Conservation (phyloP, 2,113 vertebrate species). For the Macquaria ambigua region DNA sequence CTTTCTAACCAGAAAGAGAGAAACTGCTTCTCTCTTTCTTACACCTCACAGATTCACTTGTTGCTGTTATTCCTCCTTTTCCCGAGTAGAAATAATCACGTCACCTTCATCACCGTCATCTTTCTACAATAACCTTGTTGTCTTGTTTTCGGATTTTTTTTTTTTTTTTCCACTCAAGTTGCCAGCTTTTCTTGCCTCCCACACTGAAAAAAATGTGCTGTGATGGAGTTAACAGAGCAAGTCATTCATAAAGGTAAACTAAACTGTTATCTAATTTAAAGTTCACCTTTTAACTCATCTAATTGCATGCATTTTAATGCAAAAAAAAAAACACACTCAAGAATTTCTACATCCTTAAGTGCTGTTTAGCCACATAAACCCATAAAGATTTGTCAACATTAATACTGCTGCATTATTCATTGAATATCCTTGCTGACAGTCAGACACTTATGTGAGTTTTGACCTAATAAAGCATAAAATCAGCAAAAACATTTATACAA, state of each 20-base stretch:
- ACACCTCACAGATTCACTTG: not conserved
- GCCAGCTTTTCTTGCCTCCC: not conserved
- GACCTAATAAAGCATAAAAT: no score
- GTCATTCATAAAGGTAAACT: not conserved
- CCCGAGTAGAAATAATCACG: not conserved
- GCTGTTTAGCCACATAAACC: not conserved
- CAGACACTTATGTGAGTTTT: not conserved
- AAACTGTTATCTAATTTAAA: not conserved
- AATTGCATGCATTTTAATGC: no score
- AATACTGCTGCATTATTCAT: not conserved
- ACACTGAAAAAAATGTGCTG: not conserved
- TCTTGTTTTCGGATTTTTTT: not conserved
- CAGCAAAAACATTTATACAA: not conserved
- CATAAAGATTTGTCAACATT: not conserved
- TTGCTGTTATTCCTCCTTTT: not conserved
- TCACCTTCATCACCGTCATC: no score
- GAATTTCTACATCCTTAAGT: not conserved
- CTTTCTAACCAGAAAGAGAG: not conserved
- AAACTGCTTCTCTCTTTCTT: not conserved
- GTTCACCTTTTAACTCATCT: not conserved
- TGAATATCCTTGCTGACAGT: not conserved
- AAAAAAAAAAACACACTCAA: not conserved
- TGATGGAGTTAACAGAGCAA: not conserved
- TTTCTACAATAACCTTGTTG: not conserved
- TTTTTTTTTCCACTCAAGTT: not conserved